Conservation (phyloP, 2,888 invertebrate species). For the Idaea dimidiata region DNA sequence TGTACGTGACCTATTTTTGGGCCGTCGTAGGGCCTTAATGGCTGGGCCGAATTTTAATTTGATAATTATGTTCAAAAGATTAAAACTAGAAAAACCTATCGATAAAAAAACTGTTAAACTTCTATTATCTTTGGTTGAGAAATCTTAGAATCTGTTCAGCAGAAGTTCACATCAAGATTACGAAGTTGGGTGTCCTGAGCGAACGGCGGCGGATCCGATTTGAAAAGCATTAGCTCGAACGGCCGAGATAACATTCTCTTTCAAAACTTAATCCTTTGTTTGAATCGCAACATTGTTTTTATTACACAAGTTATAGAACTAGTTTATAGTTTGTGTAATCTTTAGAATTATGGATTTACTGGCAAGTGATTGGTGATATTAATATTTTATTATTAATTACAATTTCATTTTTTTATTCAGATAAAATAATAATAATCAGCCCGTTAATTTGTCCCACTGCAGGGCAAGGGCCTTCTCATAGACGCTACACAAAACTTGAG, state of each 20-base stretch:
- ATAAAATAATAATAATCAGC: too few species aligned
- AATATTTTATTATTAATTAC: too few species aligned
- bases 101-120: slow-evolving; percentile 17
- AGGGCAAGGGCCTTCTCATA: too few species aligned
- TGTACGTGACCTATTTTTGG: too few species aligned
- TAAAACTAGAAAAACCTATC: slow-evolving; percentile 6
- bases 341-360: neutral
- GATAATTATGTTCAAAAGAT: neutral
- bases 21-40: too few species aligned
- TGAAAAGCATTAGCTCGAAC: slow-evolving; percentile 50
- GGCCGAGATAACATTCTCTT: slow-evolving; percentile 57
- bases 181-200: slow-evolving; percentile 53
- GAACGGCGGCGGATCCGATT: slow-evolving; percentile 30
- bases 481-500: too few species aligned
- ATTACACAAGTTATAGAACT: slow-evolving; percentile 27
- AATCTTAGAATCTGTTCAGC: slow-evolving; percentile 51
- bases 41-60: too few species aligned
- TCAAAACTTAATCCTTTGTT: slow-evolving; percentile 43
- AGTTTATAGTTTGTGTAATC: neutral
- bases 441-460: too few species aligned
- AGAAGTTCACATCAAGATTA: slow-evolving; percentile 62
- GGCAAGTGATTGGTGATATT: too few species aligned
- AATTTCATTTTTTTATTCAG: too few species aligned
- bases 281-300: slow-evolving; percentile 40
- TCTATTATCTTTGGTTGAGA: slow-evolving; percentile 31